These are phyloP conservation scores for Sylvilagus bachmani DNA, from an alignment of 2,113 vertebrate species.

Conservation along the genomic window DNA sequence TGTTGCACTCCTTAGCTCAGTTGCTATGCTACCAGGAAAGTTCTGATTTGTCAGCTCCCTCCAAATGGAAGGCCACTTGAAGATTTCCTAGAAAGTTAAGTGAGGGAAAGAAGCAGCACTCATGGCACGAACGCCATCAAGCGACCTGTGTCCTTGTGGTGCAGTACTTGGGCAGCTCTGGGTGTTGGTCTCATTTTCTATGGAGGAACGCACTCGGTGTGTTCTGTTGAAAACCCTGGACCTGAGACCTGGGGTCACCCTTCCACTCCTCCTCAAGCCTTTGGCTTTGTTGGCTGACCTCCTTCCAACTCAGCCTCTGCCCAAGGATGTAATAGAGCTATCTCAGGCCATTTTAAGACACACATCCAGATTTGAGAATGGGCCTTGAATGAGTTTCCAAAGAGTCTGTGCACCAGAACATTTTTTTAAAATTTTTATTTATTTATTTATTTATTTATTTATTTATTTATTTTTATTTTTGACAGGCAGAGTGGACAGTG, in stretches of 20 bases:
- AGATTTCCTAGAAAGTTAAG: conserved; percentile 28
- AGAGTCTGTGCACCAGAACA: neutral
- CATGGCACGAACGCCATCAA: neutral
- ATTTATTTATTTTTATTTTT: too few species aligned
- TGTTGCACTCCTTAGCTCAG: neutral
- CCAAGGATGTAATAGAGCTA: neutral
- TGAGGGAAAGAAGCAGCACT: neutral
- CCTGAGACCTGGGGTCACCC: conserved; percentile 9
- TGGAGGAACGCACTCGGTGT: conserved; percentile 18
- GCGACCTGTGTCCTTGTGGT: neutral
- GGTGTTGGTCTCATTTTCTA: neutral
- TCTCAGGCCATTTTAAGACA: conserved; percentile 23
- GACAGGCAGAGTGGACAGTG: too few species aligned
- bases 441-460: too few species aligned
- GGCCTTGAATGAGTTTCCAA: neutral
- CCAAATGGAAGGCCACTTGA: neutral
- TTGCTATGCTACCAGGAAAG: neutral
- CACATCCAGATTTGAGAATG: neutral
- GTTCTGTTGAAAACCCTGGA: conserved; percentile 41
- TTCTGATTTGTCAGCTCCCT: conserved; percentile 11
- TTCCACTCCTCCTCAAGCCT: neutral
- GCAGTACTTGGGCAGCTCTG: neutral
- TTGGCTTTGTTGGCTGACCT: conserved; percentile 1
- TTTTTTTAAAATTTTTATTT: too few species aligned
- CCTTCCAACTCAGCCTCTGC: conserved; percentile 27